Evolutionary conservation across 2,888 invertebrate species (phyloP).

Genomic region (Eristalis tenax): DNA sequence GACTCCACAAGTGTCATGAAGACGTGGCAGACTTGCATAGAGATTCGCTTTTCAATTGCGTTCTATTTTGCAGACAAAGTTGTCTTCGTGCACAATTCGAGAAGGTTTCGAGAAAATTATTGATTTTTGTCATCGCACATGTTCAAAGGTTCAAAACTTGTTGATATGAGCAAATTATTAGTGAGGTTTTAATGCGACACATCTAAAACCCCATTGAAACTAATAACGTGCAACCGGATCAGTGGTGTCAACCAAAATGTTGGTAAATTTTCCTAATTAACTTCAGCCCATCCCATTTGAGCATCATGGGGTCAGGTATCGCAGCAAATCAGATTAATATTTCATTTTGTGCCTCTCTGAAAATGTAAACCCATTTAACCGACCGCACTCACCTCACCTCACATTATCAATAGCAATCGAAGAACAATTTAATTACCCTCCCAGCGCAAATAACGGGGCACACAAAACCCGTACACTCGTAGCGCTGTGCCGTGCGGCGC

Average conservation of each 20-base stretch:
- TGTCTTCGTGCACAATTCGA: no score
- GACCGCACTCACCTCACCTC: conserved; percentile 7
- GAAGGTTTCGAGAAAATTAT: no score
- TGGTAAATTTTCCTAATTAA: background rate
- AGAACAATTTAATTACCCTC: conserved; percentile 48
- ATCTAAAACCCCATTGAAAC: background rate
- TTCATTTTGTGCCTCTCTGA: conserved; percentile 1
- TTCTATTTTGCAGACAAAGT: no score
- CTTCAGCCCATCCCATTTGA: background rate
- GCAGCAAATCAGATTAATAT: conserved; percentile 7
- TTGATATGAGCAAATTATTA: background rate
- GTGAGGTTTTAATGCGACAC: background rate
- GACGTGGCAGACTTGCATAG: no score
- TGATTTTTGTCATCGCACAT: background rate
- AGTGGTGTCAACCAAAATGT: background rate
- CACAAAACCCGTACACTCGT: background rate
- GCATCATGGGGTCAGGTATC: background rate
- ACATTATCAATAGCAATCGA: conserved; percentile 3
- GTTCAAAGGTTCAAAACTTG: background rate
- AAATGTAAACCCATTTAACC: background rate
- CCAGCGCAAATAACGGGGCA: conserved; percentile 13
- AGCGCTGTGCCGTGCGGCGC: background rate
- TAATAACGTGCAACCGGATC: background rate
- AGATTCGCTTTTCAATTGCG: no score
- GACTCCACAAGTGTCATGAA: no score